A percentile compares a stretch with the other conserved stretches of the same genome.
Evolutionary conservation across 2,113 vertebrate species (phyloP).

Genomic region (Triplophysa rosa): DNA sequence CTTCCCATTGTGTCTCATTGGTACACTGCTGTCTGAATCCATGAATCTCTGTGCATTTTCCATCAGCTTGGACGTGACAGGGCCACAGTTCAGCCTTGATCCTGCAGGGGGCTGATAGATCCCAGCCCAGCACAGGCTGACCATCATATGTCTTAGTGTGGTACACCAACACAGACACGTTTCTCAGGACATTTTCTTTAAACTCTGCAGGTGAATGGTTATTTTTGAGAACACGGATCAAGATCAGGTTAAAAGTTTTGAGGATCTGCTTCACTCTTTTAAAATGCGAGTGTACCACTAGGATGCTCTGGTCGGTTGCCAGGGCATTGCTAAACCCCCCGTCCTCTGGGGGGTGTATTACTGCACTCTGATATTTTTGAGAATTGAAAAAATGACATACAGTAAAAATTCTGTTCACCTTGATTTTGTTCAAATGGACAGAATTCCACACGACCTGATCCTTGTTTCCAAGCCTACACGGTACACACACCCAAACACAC

Average conservation of each 20-base stretch:
- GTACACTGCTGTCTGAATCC: slow-evolving; percentile 51
- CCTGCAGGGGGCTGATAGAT: slow-evolving; percentile 71
- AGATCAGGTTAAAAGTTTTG: neutral
- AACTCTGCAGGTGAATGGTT: slow-evolving; percentile 44
- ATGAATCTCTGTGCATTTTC: slow-evolving; percentile 55
- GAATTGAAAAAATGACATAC: too few relatives aligned
- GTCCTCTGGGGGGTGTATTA: too few relatives aligned
- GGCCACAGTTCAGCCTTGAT: slow-evolving; percentile 67
- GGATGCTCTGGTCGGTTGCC: too few relatives aligned
- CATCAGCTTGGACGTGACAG: slow-evolving; percentile 49
- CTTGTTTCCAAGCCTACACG: slow-evolving; percentile 60
- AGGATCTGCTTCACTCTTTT: too few relatives aligned
- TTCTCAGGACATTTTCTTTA: slow-evolving; percentile 57
- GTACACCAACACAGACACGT: slow-evolving; percentile 59
- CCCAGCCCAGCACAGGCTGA: slow-evolving; percentile 64
- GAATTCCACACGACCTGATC: slow-evolving; percentile 36
- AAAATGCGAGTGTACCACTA: too few relatives aligned
- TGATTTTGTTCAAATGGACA: slow-evolving; percentile 66
- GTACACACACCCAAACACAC: neutral
- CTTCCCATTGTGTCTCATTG: slow-evolving; percentile 49
- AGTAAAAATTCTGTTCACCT: slow-evolving; percentile 43
- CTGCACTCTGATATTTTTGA: too few relatives aligned
- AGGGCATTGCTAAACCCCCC: neutral
- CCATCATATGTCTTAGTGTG: slow-evolving; percentile 38
- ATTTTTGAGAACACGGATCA: neutral